phyloP scores from a whole-genome alignment of 1,140 invertebrate species.

The Elymnias hypermnestra region DNA sequence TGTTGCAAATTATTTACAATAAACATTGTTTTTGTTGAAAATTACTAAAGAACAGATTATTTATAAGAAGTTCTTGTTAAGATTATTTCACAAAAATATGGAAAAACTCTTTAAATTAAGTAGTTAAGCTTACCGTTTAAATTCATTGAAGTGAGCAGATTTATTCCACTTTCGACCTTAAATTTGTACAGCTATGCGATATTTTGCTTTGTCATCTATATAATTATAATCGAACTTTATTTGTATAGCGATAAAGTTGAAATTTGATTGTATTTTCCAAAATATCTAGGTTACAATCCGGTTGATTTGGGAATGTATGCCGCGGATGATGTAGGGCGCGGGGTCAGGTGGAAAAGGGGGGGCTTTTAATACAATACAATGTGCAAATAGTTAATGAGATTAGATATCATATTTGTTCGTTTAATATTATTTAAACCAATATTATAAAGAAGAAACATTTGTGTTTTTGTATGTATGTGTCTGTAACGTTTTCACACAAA shows the following conservation, averaged over 20 bases:
- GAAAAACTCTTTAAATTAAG: too few relatives aligned
- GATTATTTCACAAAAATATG: too few relatives aligned
- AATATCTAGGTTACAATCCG: conserved; percentile 58
- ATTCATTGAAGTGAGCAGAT: conserved; percentile 19
- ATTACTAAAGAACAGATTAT: too few relatives aligned
- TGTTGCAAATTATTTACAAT: too few relatives aligned
- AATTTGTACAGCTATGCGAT: conserved; percentile 11
- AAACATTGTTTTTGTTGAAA: too few relatives aligned
- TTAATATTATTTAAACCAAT: too few relatives aligned
- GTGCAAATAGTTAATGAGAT: conserved; percentile 16
- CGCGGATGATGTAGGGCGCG: conserved; percentile 35
- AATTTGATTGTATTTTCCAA: conserved; percentile 25
- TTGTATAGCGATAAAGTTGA: conserved; percentile 21
- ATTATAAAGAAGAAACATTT: too few relatives aligned
- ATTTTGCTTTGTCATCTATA: conserved; percentile 9
- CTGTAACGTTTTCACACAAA: too few relatives aligned
- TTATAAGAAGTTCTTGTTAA: too few relatives aligned
- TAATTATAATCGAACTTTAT: conserved; percentile 20
- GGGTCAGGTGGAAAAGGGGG: conserved; percentile 27
- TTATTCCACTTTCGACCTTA: conserved; percentile 19
- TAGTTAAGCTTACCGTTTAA: conserved; percentile 19
- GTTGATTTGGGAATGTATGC: conserved; percentile 54
- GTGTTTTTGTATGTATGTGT: too few relatives aligned
- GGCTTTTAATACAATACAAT: conserved; percentile 17
- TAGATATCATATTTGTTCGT: conserved; percentile 6